Evolutionary conservation across 2,113 vertebrate species (phyloP).

Genomic region (Macroglossus sobrinus): DNA sequence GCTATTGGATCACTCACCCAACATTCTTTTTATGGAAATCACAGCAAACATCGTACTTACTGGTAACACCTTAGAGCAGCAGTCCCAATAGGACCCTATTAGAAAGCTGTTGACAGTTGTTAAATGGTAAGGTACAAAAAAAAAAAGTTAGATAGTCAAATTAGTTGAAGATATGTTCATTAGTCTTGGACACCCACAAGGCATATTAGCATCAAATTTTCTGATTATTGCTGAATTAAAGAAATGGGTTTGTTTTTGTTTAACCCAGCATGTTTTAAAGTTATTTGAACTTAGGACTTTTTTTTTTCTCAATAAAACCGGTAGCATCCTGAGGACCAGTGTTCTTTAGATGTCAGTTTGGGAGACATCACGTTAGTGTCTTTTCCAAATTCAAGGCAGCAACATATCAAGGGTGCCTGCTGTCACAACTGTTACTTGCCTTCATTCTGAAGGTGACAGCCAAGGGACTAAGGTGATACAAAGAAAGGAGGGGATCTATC

Average conservation of each 20-base stretch:
- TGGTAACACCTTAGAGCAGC: background rate
- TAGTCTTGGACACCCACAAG: background rate
- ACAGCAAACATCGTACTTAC: background rate
- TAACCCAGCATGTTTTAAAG: background rate
- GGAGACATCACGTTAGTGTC: background rate
- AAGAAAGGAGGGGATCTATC: background rate
- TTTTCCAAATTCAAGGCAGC: background rate
- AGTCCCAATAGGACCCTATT: background rate
- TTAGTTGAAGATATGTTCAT: background rate
- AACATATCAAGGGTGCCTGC: background rate
- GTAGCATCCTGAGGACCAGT: background rate
- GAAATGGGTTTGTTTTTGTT: background rate
- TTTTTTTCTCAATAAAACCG: background rate
- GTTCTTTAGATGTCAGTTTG: background rate
- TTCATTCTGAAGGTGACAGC: background rate
- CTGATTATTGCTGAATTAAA: background rate
- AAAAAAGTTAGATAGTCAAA: background rate
- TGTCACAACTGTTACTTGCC: background rate
- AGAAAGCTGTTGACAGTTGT: background rate
- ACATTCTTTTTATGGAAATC: background rate
- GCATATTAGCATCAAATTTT: background rate
- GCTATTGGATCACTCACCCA: background rate
- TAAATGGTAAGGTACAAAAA: background rate
- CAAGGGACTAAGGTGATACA: background rate
- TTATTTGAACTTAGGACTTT: background rate